phyloP scores from a whole-genome alignment of 2,888 invertebrate species.

The Agyllia agylla region DNA sequence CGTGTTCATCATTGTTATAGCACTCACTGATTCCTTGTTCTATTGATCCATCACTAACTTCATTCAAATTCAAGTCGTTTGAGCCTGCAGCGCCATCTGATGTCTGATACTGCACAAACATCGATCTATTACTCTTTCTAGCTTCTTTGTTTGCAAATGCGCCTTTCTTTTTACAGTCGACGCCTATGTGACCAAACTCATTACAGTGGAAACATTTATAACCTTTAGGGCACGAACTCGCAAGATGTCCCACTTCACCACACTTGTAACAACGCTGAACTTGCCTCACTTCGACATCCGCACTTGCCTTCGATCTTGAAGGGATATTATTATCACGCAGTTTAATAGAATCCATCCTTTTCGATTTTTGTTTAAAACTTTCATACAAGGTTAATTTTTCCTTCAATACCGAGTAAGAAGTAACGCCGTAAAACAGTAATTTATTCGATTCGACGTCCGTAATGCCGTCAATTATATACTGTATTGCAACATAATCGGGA shows the following conservation, averaged over 20 bases:
- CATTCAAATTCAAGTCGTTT: neutral
- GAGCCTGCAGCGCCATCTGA: neutral
- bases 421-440: constrained; percentile 63
- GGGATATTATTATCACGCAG: neutral
- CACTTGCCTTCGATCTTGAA: neutral
- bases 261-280: constrained; percentile 3
- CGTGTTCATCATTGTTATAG: neutral
- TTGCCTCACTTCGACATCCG: neutral
- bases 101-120: neutral
- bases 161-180: neutral
- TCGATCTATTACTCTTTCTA: neutral
- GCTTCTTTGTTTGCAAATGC: neutral
- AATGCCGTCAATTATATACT: constrained; percentile 77
- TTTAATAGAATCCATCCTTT: neutral
- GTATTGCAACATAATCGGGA: constrained; percentile 73
- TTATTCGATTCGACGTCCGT: constrained; percentile 67
- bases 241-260: neutral
- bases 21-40: neutral
- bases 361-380: constrained; percentile 9
- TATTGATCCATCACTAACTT: neutral
- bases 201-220: neutral
- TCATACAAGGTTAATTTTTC: constrained; percentile 69
- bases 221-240: constrained; percentile 21
- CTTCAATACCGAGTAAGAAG: constrained; percentile 61
- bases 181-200: neutral